Base-by-base conservation (phyloP, 2,888 invertebrate species). In the Polydrusus tereticollis region DNA sequence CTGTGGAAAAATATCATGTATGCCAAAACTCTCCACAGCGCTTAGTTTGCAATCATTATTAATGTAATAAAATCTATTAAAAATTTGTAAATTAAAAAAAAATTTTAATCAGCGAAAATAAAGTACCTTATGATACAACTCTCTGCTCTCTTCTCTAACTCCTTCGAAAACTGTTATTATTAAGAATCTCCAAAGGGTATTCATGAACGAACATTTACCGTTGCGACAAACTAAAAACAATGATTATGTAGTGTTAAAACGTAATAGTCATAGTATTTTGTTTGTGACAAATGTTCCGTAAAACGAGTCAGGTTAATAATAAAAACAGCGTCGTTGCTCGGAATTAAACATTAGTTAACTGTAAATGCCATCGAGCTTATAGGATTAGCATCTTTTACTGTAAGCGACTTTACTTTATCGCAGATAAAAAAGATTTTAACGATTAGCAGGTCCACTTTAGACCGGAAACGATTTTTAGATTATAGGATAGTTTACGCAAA, bases 321-420 rank as follows among this genome's bases (percentile, higher is more conserved):
- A 55, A 55, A 55, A 55, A 55, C 29, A 29, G 14, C 29, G 52
- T 52, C 26, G 52, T 12, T n/a, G 16, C 16, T 14, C 16, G 14
- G 52, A 55, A 55, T 55, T 55, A 29, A 55, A 55, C 52, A 55
- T 55, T 26, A 29, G 29, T 29, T 55, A 55, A 55, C 52, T 55
- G 52, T 55, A 55, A 29, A 55, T 55, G 29, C 18, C 10, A 18
- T 8, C 26, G 52, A 55, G 52, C 29, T 55, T 16, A 26, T 5
- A 29, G 10, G 52, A 55, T 29, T 55, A 55, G 18, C 16, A 55
- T 55, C 29, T 29, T 26, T 50, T 14, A 29, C 20, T 21, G 12
- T 12, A 47, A 47, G 45, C n/a, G n/a, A n/a, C n/a, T n/a, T n/a
- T n/a, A 26, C 26, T 41, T 41, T 14, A 16, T 41, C 7, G 6